A percentile compares a stretch with the other conserved stretches of the same genome.
phyloP scores from a whole-genome alignment of 2,113 vertebrate species.

The Capricornis sumatraensis region DNA sequence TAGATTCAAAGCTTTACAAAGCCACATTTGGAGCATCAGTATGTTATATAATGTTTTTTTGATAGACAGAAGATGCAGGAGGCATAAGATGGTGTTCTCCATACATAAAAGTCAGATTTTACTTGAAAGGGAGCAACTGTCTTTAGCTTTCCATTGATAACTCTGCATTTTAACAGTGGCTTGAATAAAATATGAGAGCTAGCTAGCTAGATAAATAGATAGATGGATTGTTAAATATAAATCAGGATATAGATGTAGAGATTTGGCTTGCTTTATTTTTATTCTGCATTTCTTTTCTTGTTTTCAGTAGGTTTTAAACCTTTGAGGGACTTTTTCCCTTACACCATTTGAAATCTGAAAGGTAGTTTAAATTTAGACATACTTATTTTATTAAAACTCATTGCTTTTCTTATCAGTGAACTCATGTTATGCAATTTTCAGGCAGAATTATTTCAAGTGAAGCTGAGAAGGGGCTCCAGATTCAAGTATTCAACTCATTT shows the following conservation, averaged over 20 bases:
- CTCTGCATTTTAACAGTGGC: not conserved
- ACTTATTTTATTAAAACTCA: constrained; percentile 57
- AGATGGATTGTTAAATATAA: not conserved
- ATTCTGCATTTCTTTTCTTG: constrained; percentile 7
- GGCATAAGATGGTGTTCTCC: not conserved
- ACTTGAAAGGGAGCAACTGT: not conserved
- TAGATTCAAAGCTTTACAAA: not conserved
- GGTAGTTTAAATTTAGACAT: constrained; percentile 41
- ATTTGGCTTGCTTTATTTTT: constrained; percentile 2
- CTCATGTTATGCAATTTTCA: constrained; percentile 41
- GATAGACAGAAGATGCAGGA: not conserved
- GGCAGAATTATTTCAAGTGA: constrained; percentile 57
- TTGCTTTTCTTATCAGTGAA: constrained; percentile 61
- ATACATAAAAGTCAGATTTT: not conserved
- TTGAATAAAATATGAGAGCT: not conserved
- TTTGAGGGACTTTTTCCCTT: not conserved
- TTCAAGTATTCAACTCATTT: constrained; percentile 51
- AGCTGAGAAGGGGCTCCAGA: constrained; percentile 27
- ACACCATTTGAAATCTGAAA: constrained; percentile 41
- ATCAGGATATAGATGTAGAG: not conserved
- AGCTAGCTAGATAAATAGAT: not conserved
- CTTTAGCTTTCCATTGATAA: not conserved
- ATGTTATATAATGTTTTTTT: not conserved
- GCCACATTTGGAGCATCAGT: not conserved
- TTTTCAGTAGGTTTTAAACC: constrained; percentile 13